Evolutionary conservation across 2,113 vertebrate species (phyloP), one percentile per base, ranked within the genome.

Genomic region (Dromaius novaehollandiae): DNA sequence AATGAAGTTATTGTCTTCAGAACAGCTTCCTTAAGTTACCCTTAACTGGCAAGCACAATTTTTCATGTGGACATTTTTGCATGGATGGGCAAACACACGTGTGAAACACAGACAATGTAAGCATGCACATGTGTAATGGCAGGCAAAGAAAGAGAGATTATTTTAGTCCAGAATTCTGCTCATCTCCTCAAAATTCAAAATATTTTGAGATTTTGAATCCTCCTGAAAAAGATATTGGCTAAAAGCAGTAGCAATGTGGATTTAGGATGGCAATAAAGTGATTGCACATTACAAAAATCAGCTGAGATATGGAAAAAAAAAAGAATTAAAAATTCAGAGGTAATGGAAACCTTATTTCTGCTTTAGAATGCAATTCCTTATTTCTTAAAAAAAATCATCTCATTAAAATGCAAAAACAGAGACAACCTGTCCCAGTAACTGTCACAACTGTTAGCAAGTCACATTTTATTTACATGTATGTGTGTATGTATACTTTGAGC

Each of bases 41-140:
- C 2, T 20, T 76, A 91, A 63, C 19, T 77, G 61, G 15, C 30
- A 42, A 83, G 24, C 28, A 19, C 11, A 65, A 73, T n/a, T 28
- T 82, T 55, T 81, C 40, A 56, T 30, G 51, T 38, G 19, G 60
- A 56, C 0, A 0, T 11, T 80, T 81, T 63, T 55, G 42, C 16
- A 58, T 5, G 9, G n/a, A 58, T 5, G 9, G n/a, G 68, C 38
- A 82, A 93, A 76, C 21, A 75, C 60, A 68, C 11, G 21, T 4
- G 26, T 50, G 40, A 88, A 53, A 58, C 3, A 7, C 22, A 89
- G 44, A 15, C 26, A 40, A 66, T 4, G 55, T 26, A 80, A 80
- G 44, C 1, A 8, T 1, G 9, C 6, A 64, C 9, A 16, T 7
- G 10, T 60, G 19, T n/a, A 83, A 56, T 0, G 51, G 13, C 16